Percentiles rank a stretch among this genome's conserved stretches.
Evolutionary conservation across 1,140 invertebrate genomes (phyloP).

Genomic region (Dinothrombium tinctorium): DNA sequence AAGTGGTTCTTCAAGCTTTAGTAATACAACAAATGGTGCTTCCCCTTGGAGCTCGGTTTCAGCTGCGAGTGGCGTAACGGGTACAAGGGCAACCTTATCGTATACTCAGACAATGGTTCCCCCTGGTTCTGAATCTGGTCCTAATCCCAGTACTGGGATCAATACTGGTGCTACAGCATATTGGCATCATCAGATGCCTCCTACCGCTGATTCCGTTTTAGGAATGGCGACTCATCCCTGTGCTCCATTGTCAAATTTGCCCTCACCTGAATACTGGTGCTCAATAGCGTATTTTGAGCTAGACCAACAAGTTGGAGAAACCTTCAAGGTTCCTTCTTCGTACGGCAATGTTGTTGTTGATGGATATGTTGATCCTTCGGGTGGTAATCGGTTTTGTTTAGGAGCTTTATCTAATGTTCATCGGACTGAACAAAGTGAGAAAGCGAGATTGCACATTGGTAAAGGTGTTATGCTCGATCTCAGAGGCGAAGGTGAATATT

Average conservation of each 20-base stretch:
- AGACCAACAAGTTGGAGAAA: conserved; percentile 70
- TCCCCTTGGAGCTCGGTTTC: too few species aligned
- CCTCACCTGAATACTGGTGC: conserved; percentile 87
- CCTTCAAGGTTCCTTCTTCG: conserved; percentile 87
- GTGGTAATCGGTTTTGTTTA: conserved; percentile 74
- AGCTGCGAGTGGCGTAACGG: not conserved
- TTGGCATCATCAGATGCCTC: not conserved
- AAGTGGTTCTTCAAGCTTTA: too few species aligned
- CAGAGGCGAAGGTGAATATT: conserved; percentile 43
- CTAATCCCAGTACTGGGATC: too few species aligned
- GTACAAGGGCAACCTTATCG: not conserved
- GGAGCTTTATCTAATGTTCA: conserved; percentile 97
- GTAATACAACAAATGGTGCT: too few species aligned
- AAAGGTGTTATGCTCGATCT: conserved; percentile 56
- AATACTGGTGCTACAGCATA: too few species aligned
- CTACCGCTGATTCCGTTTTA: not conserved
- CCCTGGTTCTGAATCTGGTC: too few species aligned
- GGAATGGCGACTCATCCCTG: not conserved
- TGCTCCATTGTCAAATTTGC: conserved; percentile 7
- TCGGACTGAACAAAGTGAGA: conserved; percentile 75
- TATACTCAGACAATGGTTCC: too few species aligned
- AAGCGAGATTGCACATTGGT: conserved; percentile 32
- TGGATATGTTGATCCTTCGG: conserved; percentile 97
- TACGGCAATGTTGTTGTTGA: conserved; percentile 83
- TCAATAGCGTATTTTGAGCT: conserved; percentile 96